Base-by-base conservation (phyloP, 1,140 invertebrate species). In the Drosophila nebulosa region DNA sequence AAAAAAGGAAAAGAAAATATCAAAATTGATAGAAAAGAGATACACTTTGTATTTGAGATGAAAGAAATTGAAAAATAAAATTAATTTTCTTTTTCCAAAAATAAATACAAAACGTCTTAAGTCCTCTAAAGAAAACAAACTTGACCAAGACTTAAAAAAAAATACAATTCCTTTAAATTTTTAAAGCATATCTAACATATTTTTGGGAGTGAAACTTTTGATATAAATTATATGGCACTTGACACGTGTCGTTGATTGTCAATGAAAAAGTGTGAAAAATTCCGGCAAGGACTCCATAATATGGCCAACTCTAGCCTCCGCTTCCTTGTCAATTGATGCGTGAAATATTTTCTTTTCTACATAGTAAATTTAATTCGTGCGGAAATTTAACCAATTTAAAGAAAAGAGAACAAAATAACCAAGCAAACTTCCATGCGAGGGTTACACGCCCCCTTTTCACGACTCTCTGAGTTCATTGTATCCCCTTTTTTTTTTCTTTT, bases 371-470 rank as follows among this genome's bases (percentile, higher is more conserved):
- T 88, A 88, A 88, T 88, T 83, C 83, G 83, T 88, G 83, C 83
- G 83, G 83, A 88, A 88, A 88, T 89, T 88, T 73, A 88, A 86
- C 86, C 83, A 88, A 88, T 88, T 88, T 88, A 88, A 88, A 88
- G 79, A 61, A 65, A 71, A 58, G 14, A 56, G 36, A 16, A 65
- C 10, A 50, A 5, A 32, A 63, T 22, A 58, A 71, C 69, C 77
- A 65, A 57, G 35, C 7, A 6, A 58, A 27, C 50, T 46, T 46
- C 30, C 27, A 10, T 9, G 39, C 39, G 18, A 65, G 51, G 22
- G 35, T 12, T 66, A 27, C 66, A 78, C 77, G 77, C 81, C 83
- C 71, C 51, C 67, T 78, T 81, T 78, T 59, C 64, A 68, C 64
- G 71, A 51, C 46, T 74, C 83, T 64, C 71, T 56, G 67, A 55